These are phyloP conservation scores for Macrochelys suwanniensis DNA, from an alignment of 2,797 vertebrate species.

Conservation along the genomic window DNA sequence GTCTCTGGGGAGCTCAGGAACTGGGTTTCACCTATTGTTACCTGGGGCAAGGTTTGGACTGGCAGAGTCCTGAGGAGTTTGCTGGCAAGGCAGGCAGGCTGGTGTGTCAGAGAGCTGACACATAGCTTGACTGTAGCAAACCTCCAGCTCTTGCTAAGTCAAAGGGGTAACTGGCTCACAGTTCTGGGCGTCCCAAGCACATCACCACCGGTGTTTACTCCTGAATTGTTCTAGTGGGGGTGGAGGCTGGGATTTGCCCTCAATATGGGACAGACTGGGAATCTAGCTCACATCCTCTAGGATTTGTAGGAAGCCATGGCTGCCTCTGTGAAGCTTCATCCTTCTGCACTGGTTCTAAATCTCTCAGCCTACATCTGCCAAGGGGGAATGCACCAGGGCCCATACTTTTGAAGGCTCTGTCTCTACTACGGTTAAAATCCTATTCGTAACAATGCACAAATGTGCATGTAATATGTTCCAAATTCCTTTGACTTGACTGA, in stretches of 20 bases:
- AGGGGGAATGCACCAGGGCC: background rate
- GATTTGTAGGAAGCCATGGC: rapidly evolving
- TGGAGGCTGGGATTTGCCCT: background rate
- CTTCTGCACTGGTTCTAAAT: background rate
- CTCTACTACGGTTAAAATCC: background rate
- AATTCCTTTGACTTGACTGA: slow-evolving; percentile 35
- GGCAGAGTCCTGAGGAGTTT: too few species aligned
- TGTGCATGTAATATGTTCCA: background rate
- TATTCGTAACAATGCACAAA: rapidly evolving
- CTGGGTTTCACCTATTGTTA: too few species aligned
- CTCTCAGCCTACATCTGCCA: background rate
- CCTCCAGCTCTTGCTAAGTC: background rate
- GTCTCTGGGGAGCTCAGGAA: too few species aligned
- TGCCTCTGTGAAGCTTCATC: background rate
- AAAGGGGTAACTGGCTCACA: background rate
- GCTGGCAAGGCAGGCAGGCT: background rate
- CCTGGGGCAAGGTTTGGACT: too few species aligned
- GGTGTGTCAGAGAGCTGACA: background rate
- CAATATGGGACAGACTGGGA: background rate
- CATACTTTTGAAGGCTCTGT: rapidly evolving
- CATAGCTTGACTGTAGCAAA: too few species aligned
- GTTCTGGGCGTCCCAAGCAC: background rate
- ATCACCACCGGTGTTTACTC: background rate
- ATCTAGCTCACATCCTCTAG: background rate
- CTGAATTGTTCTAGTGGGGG: background rate